Evolutionary conservation across 2,888 invertebrate genomes (phyloP).

Genomic region (Agapostemon virescens): DNA sequence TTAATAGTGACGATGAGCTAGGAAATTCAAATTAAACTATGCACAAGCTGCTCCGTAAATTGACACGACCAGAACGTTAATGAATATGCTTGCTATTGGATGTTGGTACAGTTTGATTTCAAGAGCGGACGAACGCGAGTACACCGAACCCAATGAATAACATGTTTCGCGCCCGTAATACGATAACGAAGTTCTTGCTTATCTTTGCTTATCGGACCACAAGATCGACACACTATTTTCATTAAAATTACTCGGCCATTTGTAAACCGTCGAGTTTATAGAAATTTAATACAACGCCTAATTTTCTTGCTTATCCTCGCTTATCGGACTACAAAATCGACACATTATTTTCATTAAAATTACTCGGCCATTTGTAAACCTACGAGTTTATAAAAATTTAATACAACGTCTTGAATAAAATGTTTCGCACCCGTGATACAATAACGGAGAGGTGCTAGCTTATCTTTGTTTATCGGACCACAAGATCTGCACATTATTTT

Average conservation of each 20-base stretch:
- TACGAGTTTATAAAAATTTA: background rate
- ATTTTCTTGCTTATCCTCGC: background rate
- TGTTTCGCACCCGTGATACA: too few relatives aligned
- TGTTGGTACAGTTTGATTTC: background rate
- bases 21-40: background rate
- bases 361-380: background rate
- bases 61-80: background rate
- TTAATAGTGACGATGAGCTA: background rate
- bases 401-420: background rate
- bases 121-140: background rate
- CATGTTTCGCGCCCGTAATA: background rate
- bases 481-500: background rate
- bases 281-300: too few relatives aligned
- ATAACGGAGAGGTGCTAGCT: too few relatives aligned
- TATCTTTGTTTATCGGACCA: too few relatives aligned
- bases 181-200: background rate
- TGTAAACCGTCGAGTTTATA: background rate
- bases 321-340: background rate
- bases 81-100: background rate
- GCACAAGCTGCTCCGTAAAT: background rate
- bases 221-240: background rate
- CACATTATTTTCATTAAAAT: background rate
- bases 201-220: background rate
- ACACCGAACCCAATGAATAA: background rate
- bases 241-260: background rate